Percentiles rank a stretch among this genome's conserved stretches.
phyloP scores from a whole-genome alignment of 2,888 invertebrate genomes.

The Lordiphosa andalusiaca region DNA sequence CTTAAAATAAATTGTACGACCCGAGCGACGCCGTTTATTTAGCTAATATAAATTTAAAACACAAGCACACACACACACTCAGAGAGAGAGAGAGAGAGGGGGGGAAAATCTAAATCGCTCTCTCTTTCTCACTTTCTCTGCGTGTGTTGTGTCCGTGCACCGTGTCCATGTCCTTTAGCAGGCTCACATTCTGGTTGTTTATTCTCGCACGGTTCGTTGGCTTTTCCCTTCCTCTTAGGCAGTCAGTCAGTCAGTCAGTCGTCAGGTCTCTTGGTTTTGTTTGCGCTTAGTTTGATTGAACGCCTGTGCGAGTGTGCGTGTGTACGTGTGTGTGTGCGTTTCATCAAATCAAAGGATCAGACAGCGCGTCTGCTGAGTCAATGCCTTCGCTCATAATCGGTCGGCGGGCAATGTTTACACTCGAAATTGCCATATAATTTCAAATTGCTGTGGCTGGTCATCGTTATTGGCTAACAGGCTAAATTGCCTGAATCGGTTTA shows the following conservation, averaged over 20 bases:
- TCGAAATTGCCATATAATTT: constrained; percentile 2
- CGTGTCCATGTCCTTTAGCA: constrained; percentile 34
- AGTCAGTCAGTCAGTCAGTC: not conserved
- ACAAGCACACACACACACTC: constrained; percentile 5
- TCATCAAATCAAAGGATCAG: constrained; percentile 55
- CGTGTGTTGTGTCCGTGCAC: constrained; percentile 26
- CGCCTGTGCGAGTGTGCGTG: constrained; percentile 34
- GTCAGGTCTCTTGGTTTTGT: constrained; percentile 45
- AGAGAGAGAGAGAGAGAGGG: constrained; percentile 4
- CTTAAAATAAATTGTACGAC: constrained; percentile 9
- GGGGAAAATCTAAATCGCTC: constrained; percentile 57
- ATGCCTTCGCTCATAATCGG: constrained; percentile 1
- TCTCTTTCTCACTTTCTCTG: constrained; percentile 8
- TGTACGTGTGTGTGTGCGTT: constrained; percentile 24
- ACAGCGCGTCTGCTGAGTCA: constrained; percentile 34
- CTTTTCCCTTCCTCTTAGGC: constrained; percentile 22
- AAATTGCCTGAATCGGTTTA: constrained; percentile 38
- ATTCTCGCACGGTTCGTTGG: constrained; percentile 68
- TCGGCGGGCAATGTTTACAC: too few species aligned
- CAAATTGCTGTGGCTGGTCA: not conserved
- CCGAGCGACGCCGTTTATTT: constrained; percentile 15
- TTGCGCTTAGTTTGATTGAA: constrained; percentile 72
- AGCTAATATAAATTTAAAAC: constrained; percentile 49
- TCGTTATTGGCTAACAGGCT: constrained; percentile 9
- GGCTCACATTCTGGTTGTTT: constrained; percentile 52